Evolutionary conservation across 2,113 vertebrate genomes (phyloP).

Genomic region (Mirounga angustirostris): DNA sequence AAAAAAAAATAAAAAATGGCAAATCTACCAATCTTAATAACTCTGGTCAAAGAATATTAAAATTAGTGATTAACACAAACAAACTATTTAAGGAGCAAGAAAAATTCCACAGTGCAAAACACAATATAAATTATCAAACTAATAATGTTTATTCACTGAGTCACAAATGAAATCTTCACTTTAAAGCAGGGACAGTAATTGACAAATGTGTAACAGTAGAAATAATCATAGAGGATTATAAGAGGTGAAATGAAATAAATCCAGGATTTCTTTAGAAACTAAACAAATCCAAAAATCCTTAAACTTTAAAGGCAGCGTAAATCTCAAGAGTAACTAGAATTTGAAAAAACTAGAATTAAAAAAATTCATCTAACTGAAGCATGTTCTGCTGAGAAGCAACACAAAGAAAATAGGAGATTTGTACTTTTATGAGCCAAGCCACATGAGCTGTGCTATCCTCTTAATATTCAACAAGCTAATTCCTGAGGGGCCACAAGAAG

Average conservation of each 20-base stretch:
- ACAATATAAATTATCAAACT: background rate
- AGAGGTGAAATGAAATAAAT: constrained; percentile 45
- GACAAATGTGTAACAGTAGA: constrained; percentile 58
- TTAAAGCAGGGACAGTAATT: constrained; percentile 65
- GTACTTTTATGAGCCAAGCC: constrained; percentile 68
- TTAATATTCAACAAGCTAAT: constrained; percentile 60
- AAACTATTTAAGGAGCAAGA: background rate
- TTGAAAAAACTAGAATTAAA: constrained; percentile 32
- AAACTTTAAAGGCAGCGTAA: constrained; percentile 53
- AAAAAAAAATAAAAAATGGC: background rate
- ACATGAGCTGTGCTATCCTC: constrained; percentile 62
- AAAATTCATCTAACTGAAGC: constrained; percentile 48
- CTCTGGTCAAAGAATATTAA: background rate
- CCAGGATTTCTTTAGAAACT: constrained; percentile 61
- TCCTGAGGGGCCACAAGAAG: background rate
- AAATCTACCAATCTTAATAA: background rate
- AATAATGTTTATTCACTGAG: background rate
- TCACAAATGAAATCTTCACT: constrained; percentile 31
- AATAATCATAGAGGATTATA: constrained; percentile 62
- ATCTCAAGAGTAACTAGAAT: constrained; percentile 54
- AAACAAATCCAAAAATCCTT: constrained; percentile 73
- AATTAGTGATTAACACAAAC: background rate
- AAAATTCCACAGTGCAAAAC: background rate
- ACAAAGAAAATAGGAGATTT: constrained; percentile 66
- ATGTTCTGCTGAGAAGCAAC: constrained; percentile 63